Evolutionary conservation across 2,797 vertebrate genomes (phyloP).

Genomic region (Pseudochirops cupreus): DNA sequence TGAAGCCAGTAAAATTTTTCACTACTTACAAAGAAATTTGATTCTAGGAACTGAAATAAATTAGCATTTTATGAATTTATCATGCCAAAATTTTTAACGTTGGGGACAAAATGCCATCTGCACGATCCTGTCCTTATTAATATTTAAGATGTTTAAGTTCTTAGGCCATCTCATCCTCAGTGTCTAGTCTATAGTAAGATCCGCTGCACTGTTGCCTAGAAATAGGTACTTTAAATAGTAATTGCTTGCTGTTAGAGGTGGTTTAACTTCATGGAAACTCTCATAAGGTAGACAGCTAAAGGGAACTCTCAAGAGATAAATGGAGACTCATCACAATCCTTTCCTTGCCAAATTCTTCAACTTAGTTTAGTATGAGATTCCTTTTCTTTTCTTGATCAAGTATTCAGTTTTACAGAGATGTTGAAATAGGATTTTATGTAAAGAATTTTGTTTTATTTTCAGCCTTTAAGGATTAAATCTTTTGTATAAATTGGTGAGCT

Average conservation of each 20-base stretch:
- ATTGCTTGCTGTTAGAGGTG: background rate
- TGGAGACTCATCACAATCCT: background rate
- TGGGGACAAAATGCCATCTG: background rate
- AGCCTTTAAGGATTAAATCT: constrained; percentile 22
- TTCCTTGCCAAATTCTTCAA: background rate
- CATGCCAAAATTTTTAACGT: background rate
- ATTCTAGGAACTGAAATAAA: background rate
- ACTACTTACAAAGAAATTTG: background rate
- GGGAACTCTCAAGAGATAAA: background rate
- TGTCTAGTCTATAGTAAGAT: background rate
- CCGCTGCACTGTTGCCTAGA: background rate
- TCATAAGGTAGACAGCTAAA: background rate
- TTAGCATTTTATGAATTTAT: background rate
- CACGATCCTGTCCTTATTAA: background rate
- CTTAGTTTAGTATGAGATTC: background rate
- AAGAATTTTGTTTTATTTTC: background rate
- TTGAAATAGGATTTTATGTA: background rate
- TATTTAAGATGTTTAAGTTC: background rate
- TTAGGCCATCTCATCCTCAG: background rate
- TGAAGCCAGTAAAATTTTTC: background rate
- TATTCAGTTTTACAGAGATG: background rate
- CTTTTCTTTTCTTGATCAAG: background rate
- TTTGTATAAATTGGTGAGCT: constrained; percentile 8
- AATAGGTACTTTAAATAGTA: background rate
- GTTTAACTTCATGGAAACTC: background rate